Evolutionary conservation across 2,113 vertebrate species (phyloP).

Genomic region (Nesospiza acunhae): DNA sequence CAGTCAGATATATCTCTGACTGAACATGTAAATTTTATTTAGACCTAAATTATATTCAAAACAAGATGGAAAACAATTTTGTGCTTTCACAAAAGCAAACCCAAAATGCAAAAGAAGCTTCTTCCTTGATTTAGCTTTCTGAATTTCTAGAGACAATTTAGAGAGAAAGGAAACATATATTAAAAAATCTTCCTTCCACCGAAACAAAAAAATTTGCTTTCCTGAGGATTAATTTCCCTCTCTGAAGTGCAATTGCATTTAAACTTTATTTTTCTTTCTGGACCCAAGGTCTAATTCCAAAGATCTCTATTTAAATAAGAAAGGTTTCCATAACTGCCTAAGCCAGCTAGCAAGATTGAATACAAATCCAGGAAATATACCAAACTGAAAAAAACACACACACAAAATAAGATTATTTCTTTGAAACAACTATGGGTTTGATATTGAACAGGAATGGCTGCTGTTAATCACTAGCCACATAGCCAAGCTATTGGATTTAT

Average conservation of each 20-base stretch:
- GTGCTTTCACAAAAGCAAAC: constrained; percentile 6
- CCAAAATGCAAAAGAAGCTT: neutral
- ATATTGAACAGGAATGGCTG: neutral
- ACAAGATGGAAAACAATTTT: neutral
- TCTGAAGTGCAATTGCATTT: neutral
- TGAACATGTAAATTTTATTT: neutral
- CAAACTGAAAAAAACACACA: neutral
- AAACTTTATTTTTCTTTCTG: neutral
- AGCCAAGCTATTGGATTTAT: neutral
- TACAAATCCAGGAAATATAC: neutral
- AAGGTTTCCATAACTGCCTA: neutral
- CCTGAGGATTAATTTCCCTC: neutral
- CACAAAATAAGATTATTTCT: neutral
- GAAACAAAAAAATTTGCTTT: neutral
- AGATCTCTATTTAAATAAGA: neutral
- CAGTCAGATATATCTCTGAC: neutral
- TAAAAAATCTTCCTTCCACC: neutral
- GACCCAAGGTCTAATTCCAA: neutral
- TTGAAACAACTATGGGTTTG: neutral
- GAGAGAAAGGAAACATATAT: neutral
- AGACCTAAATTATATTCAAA: neutral
- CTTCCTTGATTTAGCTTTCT: neutral
- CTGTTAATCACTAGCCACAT: neutral
- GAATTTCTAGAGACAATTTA: neutral
- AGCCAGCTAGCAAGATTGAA: neutral